Evolutionary conservation across 2,888 invertebrate genomes (phyloP).

Genomic region (Dryococelus australis): DNA sequence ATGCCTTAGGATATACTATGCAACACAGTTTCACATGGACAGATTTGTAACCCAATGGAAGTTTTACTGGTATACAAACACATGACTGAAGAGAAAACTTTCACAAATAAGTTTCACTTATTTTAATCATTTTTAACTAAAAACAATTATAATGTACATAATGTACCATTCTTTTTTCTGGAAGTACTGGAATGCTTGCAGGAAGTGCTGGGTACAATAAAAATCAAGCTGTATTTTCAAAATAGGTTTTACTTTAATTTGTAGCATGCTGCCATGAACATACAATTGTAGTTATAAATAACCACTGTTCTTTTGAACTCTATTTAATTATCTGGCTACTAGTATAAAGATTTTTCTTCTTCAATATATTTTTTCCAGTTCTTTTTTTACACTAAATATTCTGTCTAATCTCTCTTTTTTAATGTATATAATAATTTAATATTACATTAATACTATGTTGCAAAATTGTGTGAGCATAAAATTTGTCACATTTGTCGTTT

Average conservation of each 20-base stretch:
- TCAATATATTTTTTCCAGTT: conserved; percentile 37
- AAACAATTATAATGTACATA: no score
- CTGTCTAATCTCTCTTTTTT: conserved; percentile 38
- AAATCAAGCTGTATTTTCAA: conserved; percentile 39
- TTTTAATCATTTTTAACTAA: no score
- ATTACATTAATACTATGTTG: conserved; percentile 39
- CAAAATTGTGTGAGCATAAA: conserved; percentile 40
- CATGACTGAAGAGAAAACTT: no score
- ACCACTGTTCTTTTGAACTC: conserved; percentile 38
- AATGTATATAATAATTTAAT: conserved; percentile 22
- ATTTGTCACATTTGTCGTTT: conserved; percentile 31
- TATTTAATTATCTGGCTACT: conserved; percentile 38
- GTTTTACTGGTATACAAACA: no score
- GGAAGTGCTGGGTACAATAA: background rate
- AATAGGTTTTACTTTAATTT: conserved; percentile 44
- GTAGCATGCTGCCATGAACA: conserved; percentile 42
- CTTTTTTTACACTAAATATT: conserved; percentile 41
- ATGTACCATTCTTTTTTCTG: no score
- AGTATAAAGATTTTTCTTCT: conserved; percentile 42
- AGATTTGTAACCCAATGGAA: no score
- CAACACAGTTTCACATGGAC: no score
- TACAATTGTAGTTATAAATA: conserved; percentile 39
- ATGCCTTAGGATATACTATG: no score
- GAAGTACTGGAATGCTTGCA: no score
- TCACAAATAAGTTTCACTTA: no score